Evolutionary conservation across 2,888 invertebrate species (phyloP).

Genomic region (Quadriops clusia): DNA sequence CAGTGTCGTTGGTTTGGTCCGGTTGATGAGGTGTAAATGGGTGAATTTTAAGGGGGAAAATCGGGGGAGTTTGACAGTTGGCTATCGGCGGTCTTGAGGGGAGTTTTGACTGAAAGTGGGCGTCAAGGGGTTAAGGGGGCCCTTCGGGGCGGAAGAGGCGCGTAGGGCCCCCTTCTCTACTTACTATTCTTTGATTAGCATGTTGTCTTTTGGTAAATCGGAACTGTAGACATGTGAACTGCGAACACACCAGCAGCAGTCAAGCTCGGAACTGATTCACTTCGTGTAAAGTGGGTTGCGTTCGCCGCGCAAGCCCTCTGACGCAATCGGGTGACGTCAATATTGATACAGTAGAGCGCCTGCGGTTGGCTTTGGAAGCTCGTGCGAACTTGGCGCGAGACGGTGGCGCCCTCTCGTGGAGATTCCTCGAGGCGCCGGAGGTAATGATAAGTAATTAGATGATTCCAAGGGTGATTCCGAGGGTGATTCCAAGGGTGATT

Average conservation of each 20-base stretch:
- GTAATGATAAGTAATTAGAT: no score
- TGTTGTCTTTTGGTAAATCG: slow-evolving; percentile 37
- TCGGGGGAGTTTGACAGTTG: slow-evolving; percentile 10
- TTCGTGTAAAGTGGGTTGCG: slow-evolving; percentile 40
- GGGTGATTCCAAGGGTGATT: no score
- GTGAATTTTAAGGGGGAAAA: no score
- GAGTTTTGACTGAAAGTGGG: slow-evolving; percentile 9
- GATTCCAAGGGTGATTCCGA: no score
- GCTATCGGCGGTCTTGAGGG: neutral
- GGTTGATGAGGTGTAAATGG: slow-evolving; percentile 6
- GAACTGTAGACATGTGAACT: slow-evolving; percentile 27
- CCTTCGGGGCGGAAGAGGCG: no score
- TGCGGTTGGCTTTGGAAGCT: no score
- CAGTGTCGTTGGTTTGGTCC: slow-evolving; percentile 6
- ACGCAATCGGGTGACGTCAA: slow-evolving; percentile 54
- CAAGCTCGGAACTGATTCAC: slow-evolving; percentile 42
- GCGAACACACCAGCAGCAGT: slow-evolving; percentile 14
- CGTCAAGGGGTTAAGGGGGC: neutral
- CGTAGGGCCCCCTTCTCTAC: no score
- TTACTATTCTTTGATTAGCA: slow-evolving; percentile 64
- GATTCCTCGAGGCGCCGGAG: no score
- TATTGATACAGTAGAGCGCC: slow-evolving; percentile 10
- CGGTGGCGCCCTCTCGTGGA: no score
- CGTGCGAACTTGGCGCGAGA: no score
- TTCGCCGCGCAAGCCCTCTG: slow-evolving; percentile 51